Conservation (phyloP, 2,797 vertebrate species). For the Parauchenoglanis ngamensis region DNA sequence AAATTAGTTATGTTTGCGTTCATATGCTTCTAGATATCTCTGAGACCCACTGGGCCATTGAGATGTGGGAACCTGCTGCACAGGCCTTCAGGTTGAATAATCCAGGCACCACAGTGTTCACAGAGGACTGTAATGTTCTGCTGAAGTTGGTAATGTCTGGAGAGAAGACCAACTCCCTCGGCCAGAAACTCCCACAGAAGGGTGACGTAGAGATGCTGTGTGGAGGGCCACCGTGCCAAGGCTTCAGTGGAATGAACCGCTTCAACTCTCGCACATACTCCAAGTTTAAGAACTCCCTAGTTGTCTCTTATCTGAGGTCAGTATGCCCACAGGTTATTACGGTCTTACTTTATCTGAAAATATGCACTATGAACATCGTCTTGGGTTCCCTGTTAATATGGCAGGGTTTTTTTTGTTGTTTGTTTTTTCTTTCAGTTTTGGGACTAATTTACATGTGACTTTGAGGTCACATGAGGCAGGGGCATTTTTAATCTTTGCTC, state of each 20-base stretch:
- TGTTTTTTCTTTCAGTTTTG: background rate
- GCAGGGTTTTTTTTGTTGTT: background rate
- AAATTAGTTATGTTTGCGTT: background rate
- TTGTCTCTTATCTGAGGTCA: conserved; percentile 97
- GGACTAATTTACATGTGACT: background rate
- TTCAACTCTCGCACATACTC: conserved; percentile 98
- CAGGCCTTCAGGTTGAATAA: conserved; percentile 97
- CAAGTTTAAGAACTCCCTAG: conserved; percentile 96
- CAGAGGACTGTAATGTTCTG: conserved; percentile 92
- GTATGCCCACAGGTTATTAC: background rate
- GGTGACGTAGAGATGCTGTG: conserved; percentile 97
- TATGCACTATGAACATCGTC: background rate
- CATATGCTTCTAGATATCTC: conserved; percentile 74
- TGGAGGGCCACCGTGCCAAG: conserved; percentile 94
- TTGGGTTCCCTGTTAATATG: background rate
- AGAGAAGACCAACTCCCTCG: conserved; percentile 85
- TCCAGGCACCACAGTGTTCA: conserved; percentile 90
- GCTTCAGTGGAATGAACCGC: conserved; percentile 98
- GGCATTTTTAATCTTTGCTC: background rate
- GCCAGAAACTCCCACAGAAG: conserved; percentile 93
- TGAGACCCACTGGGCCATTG: conserved; percentile 92
- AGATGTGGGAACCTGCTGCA: conserved; percentile 98
- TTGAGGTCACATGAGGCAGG: background rate
- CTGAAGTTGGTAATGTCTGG: conserved; percentile 96
- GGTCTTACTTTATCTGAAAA: background rate